Percentiles rank a stretch among this genome's conserved stretches.
Conservation (phyloP, 2,113 vertebrate species). For the Coryphaenoides rupestris region DNA sequence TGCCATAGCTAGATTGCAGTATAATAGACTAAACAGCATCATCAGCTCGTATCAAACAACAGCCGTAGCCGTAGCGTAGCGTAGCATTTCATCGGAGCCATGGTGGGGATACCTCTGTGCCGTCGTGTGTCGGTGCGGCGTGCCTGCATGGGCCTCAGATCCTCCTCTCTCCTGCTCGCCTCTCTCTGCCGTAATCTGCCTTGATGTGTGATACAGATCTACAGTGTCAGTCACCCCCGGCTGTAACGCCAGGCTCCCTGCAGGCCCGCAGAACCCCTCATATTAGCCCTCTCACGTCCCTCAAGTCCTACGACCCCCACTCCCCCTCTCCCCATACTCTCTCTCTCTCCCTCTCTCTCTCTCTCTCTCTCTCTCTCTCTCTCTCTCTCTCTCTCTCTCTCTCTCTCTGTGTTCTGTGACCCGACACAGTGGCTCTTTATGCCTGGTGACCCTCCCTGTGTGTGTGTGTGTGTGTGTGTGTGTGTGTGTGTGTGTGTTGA, state of each 20-base stretch:
- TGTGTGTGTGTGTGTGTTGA: slow-evolving; percentile 41
- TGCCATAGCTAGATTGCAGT: no score
- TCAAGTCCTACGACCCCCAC: slow-evolving; percentile 65
- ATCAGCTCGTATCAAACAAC: no score
- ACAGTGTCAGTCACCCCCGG: slow-evolving; percentile 70
- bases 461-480: slow-evolving; percentile 28
- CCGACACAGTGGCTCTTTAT: slow-evolving; percentile 69
- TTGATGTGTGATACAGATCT: slow-evolving; percentile 72
- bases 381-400: slow-evolving; percentile 18
- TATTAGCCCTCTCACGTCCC: slow-evolving; percentile 73
- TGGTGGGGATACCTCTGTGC: neutral
- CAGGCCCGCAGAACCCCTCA: slow-evolving; percentile 61
- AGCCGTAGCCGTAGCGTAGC: no score
- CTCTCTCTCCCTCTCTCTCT: slow-evolving; percentile 27
- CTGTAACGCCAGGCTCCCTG: slow-evolving; percentile 56
- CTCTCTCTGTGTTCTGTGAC: slow-evolving; percentile 61
- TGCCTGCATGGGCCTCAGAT: slow-evolving; percentile 23
- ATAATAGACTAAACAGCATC: no score
- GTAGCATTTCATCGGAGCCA: neutral
- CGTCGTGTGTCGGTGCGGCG: slow-evolving; percentile 2
- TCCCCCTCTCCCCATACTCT: slow-evolving; percentile 13
- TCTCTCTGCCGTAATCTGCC: slow-evolving; percentile 52
- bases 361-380: slow-evolving; percentile 7
- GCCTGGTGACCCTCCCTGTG: slow-evolving; percentile 55
- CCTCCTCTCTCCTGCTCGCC: slow-evolving; percentile 34